These are phyloP conservation scores for Leptopilina myrica DNA, from an alignment of 2,888 invertebrate species.

Conservation along the genomic window DNA sequence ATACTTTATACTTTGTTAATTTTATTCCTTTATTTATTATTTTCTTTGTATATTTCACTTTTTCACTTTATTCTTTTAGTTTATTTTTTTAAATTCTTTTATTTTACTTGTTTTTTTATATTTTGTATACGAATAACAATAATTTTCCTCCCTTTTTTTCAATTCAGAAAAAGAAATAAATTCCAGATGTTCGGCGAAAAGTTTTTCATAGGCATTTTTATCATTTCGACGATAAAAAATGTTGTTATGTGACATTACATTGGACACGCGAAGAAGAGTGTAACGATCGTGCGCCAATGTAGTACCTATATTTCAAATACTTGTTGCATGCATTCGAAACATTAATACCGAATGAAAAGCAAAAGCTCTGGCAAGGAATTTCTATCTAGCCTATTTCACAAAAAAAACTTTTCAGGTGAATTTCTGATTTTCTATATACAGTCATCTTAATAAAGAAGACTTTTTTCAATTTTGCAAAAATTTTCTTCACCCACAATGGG, in stretches of 20 bases:
- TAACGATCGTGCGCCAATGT: conserved; percentile 22
- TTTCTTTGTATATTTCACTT: no score
- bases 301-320: conserved; percentile 39
- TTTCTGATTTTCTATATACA: no score
- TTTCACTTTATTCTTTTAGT: no score
- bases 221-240: conserved; percentile 25
- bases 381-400: not conserved
- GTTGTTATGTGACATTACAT: conserved; percentile 29
- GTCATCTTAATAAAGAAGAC: no score
- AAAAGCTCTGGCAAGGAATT: conserved; percentile 33
- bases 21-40: no score
- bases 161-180: not conserved
- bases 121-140: no score
- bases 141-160: not conserved
- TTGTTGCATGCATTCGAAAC: conserved; percentile 34
- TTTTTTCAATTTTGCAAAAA: not conserved
- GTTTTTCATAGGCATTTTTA: conserved; percentile 19
- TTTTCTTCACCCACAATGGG: not conserved
- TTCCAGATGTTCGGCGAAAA: not conserved
- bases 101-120: no score
- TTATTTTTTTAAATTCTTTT: no score
- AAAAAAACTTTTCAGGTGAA: conserved; percentile 6
- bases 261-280: conserved; percentile 26
- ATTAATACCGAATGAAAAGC: conserved; percentile 20
- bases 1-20: no score